These are phyloP conservation scores for Dicrostonyx torquatus DNA, from an alignment of 2,797 vertebrate genomes.

Conservation along the genomic window DNA sequence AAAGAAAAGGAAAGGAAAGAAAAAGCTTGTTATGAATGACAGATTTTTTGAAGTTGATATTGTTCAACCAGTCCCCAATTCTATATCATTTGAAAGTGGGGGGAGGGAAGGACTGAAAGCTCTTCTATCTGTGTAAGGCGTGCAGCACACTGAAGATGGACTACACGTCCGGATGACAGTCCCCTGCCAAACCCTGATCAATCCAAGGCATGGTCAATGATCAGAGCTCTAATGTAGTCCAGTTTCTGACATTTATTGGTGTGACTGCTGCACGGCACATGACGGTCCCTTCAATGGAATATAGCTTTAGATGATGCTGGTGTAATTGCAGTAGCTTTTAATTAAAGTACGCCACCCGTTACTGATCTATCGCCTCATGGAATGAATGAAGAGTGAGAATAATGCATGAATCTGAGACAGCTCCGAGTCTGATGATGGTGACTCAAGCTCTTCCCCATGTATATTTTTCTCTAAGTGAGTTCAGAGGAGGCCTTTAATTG, in stretches of 20 bases:
- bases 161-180: background rate
- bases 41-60: background rate
- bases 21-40: background rate
- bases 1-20: no score
- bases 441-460: background rate
- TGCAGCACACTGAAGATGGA: background rate
- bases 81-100: background rate
- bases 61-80: background rate
- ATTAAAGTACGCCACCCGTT: conserved; percentile 66
- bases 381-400: conserved; percentile 49
- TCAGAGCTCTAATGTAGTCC: background rate
- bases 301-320: conserved; percentile 63
- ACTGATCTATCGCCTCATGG: conserved; percentile 34
- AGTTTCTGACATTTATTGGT: background rate
- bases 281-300: conserved; percentile 16
- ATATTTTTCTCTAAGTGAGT: background rate
- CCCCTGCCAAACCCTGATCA: background rate
- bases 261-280: conserved; percentile 13
- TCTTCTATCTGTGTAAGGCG: background rate
- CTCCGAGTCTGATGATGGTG: conserved; percentile 20
- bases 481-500: background rate
- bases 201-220: background rate
- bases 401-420: conserved; percentile 42
- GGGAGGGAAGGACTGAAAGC: background rate
- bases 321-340: conserved; percentile 71